Evolutionary conservation across 2,888 invertebrate genomes (phyloP), one percentile per base, ranked within the genome.

Genomic region (Aradus depressus): DNA sequence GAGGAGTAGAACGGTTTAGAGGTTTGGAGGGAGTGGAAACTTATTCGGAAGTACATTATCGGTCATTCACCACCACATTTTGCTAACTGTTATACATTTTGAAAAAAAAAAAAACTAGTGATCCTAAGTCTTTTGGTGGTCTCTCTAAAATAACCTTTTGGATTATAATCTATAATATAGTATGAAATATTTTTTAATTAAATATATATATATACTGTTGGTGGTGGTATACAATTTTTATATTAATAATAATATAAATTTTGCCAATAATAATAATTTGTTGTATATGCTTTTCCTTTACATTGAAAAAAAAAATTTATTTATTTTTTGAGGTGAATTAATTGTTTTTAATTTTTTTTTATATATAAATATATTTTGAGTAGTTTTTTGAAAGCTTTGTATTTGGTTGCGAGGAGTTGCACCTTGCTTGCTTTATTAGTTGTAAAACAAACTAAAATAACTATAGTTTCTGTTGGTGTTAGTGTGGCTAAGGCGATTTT

Each of bases 331-430:
- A 51, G 34, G 44, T 32, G 25, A 41, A 37, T 44, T 35, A 44
- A 51, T 44, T 34, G 34, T 18, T 34, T 4, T 34, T 34, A 44
- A 43, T 44, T 50, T 51, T 37, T 42, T 35, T 32, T 51, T 51
- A 51, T 43, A 51, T 35, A n/a, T n/a, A n/a, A 10, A 31, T 31
- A 31, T 31, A 31, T 31, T 31, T 31, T 37, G 19, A 26, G 54
- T 54, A 54, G 54, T 54, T 54, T 54, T n/a, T n/a, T n/a, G n/a
- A n/a, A 51, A 51, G 54, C 54, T 54, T 54, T 51, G 54, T 54
- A 54, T 52, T 51, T 51, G 55, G 48, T 55, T 55, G 52, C 52
- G 55, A 55, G 55, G 55, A 55, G 55, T 31, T 54, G 55, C 55
- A 55, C 55, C 52, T 52, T 44, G 55, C 55, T 55, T 55, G 55